A percentile compares a stretch with the other conserved stretches of the same genome.
Evolutionary conservation across 2,888 invertebrate genomes (phyloP).

Genomic region (Apotomis capreana): DNA sequence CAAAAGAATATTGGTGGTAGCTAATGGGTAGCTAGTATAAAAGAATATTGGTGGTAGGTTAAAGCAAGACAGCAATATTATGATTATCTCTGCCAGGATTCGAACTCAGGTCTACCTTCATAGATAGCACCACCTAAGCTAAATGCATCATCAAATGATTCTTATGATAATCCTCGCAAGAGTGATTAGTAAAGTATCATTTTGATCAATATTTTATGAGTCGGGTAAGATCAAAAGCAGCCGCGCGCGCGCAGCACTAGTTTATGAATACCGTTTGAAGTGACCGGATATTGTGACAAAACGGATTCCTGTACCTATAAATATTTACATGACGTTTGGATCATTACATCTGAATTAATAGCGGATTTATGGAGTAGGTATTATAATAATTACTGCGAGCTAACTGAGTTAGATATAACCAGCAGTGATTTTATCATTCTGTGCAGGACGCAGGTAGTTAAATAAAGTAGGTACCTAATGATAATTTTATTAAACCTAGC

Average conservation of each 20-base stretch:
- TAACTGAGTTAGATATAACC: neutral
- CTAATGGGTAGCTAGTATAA: no score
- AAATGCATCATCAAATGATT: no score
- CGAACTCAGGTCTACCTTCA: no score
- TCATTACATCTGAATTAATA: conserved; percentile 5
- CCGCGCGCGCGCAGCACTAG: conserved; percentile 1
- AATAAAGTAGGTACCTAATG: no score
- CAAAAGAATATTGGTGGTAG: no score
- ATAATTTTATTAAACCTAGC: no score
- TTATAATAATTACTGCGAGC: neutral
- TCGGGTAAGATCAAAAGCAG: conserved; percentile 41
- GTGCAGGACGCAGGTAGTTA: no score
- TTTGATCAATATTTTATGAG: conserved; percentile 29
- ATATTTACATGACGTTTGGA: conserved; percentile 17
- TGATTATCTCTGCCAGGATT: no score
- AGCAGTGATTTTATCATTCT: no score
- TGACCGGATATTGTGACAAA: conserved; percentile 47
- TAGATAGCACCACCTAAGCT: no score
- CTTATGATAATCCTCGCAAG: neutral
- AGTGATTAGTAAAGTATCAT: conserved; percentile 21
- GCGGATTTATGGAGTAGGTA: neutral
- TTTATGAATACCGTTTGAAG: conserved; percentile 44
- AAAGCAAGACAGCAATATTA: no score
- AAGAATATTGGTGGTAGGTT: no score
- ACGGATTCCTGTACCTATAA: conserved; percentile 18